Evolutionary conservation across 2,113 vertebrate species (phyloP).

Genomic region (Paracanthobrama guichenoti): DNA sequence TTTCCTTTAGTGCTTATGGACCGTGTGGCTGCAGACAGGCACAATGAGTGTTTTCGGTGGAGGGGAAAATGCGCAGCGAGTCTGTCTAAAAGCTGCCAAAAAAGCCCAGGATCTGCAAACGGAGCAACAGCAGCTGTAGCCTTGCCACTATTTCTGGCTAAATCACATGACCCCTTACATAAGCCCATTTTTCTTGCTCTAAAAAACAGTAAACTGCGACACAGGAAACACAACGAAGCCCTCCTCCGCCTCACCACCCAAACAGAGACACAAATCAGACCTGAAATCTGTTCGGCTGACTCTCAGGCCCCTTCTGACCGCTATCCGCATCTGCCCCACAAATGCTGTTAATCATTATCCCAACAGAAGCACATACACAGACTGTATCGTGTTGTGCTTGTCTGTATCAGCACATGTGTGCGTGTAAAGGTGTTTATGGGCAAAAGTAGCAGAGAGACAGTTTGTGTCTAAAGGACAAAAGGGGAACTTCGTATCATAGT

Average conservation of each 20-base stretch:
- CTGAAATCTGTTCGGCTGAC: slow-evolving; percentile 64
- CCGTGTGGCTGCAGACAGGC: slow-evolving; percentile 6
- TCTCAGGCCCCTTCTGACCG: slow-evolving; percentile 60
- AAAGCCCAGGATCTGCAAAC: slow-evolving; percentile 77
- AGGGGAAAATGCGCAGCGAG: slow-evolving; percentile 64
- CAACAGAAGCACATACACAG: slow-evolving; percentile 8
- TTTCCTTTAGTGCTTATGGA: neutral
- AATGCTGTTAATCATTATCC: slow-evolving; percentile 71
- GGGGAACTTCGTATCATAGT: neutral
- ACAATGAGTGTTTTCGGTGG: slow-evolving; percentile 61
- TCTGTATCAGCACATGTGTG: slow-evolving; percentile 54
- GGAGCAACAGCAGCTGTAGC: slow-evolving; percentile 81
- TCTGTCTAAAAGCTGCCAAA: slow-evolving; percentile 76
- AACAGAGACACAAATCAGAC: slow-evolving; percentile 59
- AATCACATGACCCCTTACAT: slow-evolving; percentile 84
- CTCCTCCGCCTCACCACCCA: slow-evolving; percentile 30
- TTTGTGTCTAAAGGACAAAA: neutral
- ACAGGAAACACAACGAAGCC: slow-evolving; percentile 75
- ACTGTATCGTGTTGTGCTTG: neutral
- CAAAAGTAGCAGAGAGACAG: neutral
- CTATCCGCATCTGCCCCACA: slow-evolving; percentile 48
- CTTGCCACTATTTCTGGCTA: slow-evolving; percentile 83
- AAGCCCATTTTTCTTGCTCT: slow-evolving; percentile 86
- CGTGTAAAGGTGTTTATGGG: slow-evolving; percentile 39
- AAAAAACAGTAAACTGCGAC: slow-evolving; percentile 84